Base-by-base conservation (phyloP, 2,797 vertebrate genomes). In the Falco berigora region DNA sequence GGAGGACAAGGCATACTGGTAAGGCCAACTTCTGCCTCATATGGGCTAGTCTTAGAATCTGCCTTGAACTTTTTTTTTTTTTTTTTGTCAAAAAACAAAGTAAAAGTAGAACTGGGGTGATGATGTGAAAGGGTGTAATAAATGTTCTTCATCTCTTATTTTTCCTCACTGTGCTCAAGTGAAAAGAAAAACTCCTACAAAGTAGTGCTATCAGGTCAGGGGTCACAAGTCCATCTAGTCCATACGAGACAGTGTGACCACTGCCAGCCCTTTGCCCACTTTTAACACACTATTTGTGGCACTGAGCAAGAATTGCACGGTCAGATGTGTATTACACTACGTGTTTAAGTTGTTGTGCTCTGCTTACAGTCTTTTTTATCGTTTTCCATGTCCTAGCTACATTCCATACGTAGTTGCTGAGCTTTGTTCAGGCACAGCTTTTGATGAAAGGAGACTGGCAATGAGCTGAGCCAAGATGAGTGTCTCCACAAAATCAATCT, bases 71-170 rank as follows among this genome's bases (percentile, higher is more conserved):
- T 4, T 40, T 28, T 50, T 32, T 46, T 40, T 40, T 40, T 40
- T 40, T 40, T 40, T 40, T 40, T 40, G 12, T 47, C 10, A 53
- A 61, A 53, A 46, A 42, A 6, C 3, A 21, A 56, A 52, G 9
- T 36, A 28, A 30, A 81, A 66, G 28, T 38, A 58, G 12, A 73
- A 55, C 10, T n/a, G 40, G 7, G 28, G 14, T 55, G 55, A 63
- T 2, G 1, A 27, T 1, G 2, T 42, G 14, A n/a, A 74, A 84
- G 18, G 36, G 46, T 0, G 0, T 38, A 62, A 25, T 22, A 49
- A 27, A 58, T 24, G 9, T 55, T 76, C 46, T 69, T 34, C 20
- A 77, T 22, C 10, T 58, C 59, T 67, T 38, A 12, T 28, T 79
- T 85, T 67, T 67, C 42, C 47, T 75, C 4, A 1, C 15, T 66